Percentiles rank a stretch among this genome's conserved stretches.
These are phyloP conservation scores for Amphimallon solstitiale DNA, from an alignment of 2,888 invertebrate genomes.

Conservation along the genomic window DNA sequence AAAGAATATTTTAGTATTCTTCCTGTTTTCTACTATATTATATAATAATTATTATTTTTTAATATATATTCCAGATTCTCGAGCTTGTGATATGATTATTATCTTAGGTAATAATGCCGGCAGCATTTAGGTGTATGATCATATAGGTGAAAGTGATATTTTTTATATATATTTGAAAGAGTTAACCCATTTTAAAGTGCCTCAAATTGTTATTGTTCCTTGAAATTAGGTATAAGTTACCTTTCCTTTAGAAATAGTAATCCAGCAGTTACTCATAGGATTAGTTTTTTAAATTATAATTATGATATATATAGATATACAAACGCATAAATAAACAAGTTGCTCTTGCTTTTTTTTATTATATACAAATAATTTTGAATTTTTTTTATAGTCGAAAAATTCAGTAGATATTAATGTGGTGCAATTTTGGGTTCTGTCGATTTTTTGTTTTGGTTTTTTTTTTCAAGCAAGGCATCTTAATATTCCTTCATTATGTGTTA, in stretches of 20 bases:
- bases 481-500: slow-evolving; percentile 40
- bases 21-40: slow-evolving; percentile 21
- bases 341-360: slow-evolving; percentile 37
- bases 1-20: slow-evolving; percentile 2
- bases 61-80: slow-evolving; percentile 37
- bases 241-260: slow-evolving; percentile 38
- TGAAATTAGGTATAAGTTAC: slow-evolving; percentile 50
- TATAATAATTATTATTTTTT: slow-evolving; percentile 6
- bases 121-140: slow-evolving; percentile 41
- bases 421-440: slow-evolving; percentile 30
- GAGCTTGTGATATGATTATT: slow-evolving; percentile 40
- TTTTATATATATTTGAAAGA: slow-evolving; percentile 48
- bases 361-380: not conserved
- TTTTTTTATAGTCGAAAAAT: not conserved
- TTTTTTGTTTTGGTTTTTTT: slow-evolving; percentile 10
- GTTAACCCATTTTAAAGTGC: slow-evolving; percentile 53
- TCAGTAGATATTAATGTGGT: slow-evolving; percentile 17
- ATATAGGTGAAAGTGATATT: slow-evolving; percentile 50
- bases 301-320: slow-evolving; percentile 20
- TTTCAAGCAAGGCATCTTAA: slow-evolving; percentile 38
- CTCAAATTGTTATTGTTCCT: slow-evolving; percentile 55
- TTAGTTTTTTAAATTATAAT: slow-evolving; percentile 13
- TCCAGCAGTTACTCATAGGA: slow-evolving; percentile 29
- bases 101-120: slow-evolving; percentile 38
- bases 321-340: slow-evolving; percentile 28